Evolutionary conservation across 2,113 vertebrate genomes (phyloP).

Genomic region (Periophthalmodon schlosseri): DNA sequence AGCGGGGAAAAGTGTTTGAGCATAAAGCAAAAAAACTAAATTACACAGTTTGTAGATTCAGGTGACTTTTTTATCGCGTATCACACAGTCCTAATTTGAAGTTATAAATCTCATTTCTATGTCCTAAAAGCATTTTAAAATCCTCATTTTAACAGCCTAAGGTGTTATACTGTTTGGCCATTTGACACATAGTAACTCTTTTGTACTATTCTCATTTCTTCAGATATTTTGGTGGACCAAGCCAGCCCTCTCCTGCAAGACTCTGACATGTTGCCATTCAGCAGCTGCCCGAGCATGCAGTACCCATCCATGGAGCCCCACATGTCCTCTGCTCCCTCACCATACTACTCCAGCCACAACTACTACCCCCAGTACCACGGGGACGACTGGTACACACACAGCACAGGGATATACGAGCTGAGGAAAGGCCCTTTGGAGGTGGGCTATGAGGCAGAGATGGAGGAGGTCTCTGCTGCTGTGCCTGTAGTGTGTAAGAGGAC

Average conservation of each 20-base stretch:
- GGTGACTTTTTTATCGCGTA: no score
- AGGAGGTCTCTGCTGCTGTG: slow-evolving; percentile 71
- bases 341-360: slow-evolving; percentile 87
- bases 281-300: slow-evolving; percentile 82
- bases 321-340: slow-evolving; percentile 78
- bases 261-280: slow-evolving; percentile 83
- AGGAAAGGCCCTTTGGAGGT: slow-evolving; percentile 85
- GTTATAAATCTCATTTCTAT: no score
- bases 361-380: slow-evolving; percentile 86
- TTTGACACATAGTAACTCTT: background rate
- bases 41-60: no score
- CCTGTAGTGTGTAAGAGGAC: slow-evolving; percentile 82
- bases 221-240: slow-evolving; percentile 90
- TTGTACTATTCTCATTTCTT: slow-evolving; percentile 19
- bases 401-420: slow-evolving; percentile 84
- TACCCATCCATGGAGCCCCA: slow-evolving; percentile 84
- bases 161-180: no score
- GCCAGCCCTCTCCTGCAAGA: slow-evolving; percentile 85
- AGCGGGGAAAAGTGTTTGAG: no score
- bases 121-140: no score
- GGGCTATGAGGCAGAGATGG: slow-evolving; percentile 80
- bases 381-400: slow-evolving; percentile 90
- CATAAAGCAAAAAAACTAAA: no score
- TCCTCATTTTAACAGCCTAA: no score
- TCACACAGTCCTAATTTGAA: no score